These are phyloP conservation scores for Limnothrissa miodon DNA, from an alignment of 2,113 vertebrate genomes.

Conservation along the genomic window DNA sequence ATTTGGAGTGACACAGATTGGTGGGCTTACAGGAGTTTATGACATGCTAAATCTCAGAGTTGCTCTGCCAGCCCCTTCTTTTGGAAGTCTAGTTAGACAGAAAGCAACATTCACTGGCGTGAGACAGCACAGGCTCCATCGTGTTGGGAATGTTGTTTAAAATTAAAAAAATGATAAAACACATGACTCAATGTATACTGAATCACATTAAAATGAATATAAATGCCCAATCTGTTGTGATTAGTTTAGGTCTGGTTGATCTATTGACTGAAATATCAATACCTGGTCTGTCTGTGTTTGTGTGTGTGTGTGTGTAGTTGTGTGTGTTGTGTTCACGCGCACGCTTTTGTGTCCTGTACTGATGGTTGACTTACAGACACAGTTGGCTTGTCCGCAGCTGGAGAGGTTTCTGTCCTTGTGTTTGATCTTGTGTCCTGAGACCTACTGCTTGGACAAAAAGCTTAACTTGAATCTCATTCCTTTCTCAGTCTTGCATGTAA, in stretches of 20 bases:
- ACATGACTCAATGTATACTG: conserved; percentile 35
- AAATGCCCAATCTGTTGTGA: conserved; percentile 36
- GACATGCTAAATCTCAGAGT: conserved; percentile 76
- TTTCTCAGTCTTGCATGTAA: background rate
- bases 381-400: conserved; percentile 31
- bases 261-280: conserved; percentile 36
- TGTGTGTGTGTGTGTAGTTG: conserved; percentile 24
- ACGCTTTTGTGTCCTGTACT: conserved; percentile 30
- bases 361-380: conserved; percentile 20
- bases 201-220: conserved; percentile 38
- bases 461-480: background rate
- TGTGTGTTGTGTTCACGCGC: conserved; percentile 28
- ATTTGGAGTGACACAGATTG: conserved; percentile 81
- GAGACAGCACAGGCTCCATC: conserved; percentile 32
- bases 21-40: conserved; percentile 78
- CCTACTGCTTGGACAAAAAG: conserved; percentile 46
- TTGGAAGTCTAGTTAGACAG: conserved; percentile 61
- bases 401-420: conserved; percentile 50
- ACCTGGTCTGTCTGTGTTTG: conserved; percentile 23
- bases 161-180: no score
- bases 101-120: conserved; percentile 52
- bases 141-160: background rate
- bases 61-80: conserved; percentile 68
- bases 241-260: conserved; percentile 36
- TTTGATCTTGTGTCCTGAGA: conserved; percentile 50